Evolutionary conservation across 1,140 invertebrate species (phyloP).

Genomic region (Ylistrum balloti): DNA sequence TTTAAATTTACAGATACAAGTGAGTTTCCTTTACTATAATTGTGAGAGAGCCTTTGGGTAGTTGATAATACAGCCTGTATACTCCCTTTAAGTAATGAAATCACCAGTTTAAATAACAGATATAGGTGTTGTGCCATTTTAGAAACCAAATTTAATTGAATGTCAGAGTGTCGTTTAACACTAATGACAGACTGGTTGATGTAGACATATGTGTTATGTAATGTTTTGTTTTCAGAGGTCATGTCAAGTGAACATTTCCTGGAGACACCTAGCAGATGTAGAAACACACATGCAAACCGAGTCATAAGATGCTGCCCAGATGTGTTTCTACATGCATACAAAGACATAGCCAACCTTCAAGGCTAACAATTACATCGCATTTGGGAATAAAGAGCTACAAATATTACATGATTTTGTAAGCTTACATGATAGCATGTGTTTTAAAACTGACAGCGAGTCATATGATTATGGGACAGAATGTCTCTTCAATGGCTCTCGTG

Average conservation of each 20-base stretch:
- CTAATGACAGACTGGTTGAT: too few species aligned
- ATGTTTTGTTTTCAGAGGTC: not conserved
- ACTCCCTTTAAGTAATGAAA: too few species aligned
- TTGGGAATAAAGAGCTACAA: not conserved
- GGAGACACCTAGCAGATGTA: not conserved
- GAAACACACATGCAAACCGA: not conserved
- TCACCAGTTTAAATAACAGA: too few species aligned
- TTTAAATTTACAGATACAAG: too few species aligned
- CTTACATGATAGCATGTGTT: not conserved
- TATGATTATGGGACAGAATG: not conserved
- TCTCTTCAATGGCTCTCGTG: not conserved
- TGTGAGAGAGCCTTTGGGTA: too few species aligned
- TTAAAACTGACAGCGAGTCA: not conserved
- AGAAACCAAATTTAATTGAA: too few species aligned
- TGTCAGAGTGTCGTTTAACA: too few species aligned
- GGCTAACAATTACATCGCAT: not conserved
- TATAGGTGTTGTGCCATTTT: too few species aligned
- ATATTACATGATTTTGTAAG: slow-evolving; percentile 24
- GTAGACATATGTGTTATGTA: not conserved
- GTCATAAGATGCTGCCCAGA: not conserved
- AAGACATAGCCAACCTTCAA: not conserved
- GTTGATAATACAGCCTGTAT: too few species aligned
- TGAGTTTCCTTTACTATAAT: too few species aligned
- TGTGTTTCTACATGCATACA: not conserved
- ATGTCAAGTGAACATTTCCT: not conserved